These are phyloP conservation scores for Phalacrocorax brasilianus DNA, from an alignment of 2,113 vertebrate genomes.

Conservation along the genomic window DNA sequence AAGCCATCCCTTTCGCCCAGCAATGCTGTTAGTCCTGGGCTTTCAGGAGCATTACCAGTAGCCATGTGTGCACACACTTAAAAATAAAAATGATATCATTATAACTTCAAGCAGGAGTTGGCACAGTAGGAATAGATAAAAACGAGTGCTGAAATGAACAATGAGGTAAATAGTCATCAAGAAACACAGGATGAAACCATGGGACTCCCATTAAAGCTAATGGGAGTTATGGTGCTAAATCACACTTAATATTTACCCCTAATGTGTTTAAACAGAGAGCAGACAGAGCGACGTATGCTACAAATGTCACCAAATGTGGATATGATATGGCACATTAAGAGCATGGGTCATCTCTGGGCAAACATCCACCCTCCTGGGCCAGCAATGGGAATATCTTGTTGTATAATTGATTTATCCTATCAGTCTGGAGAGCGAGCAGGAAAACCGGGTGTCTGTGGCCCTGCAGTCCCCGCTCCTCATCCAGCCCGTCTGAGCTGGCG, in stretches of 20 bases:
- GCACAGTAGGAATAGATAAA: slow-evolving; percentile 65
- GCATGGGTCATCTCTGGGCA: slow-evolving; percentile 1
- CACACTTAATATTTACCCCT: slow-evolving; percentile 53
- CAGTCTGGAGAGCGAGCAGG: neutral
- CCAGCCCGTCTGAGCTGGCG: neutral
- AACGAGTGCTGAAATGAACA: neutral
- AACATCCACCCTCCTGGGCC: neutral
- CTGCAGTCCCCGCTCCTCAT: neutral
- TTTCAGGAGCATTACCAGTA: neutral
- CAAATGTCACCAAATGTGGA: slow-evolving; percentile 14
- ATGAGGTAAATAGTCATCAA: slow-evolving; percentile 65
- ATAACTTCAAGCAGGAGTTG: slow-evolving; percentile 60
- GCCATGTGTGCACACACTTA: neutral
- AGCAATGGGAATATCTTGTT: neutral
- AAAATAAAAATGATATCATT: slow-evolving; percentile 59
- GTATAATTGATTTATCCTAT: neutral
- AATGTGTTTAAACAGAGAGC: slow-evolving; percentile 35
- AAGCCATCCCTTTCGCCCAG: neutral
- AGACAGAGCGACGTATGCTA: slow-evolving; percentile 22
- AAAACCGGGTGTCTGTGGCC: neutral
- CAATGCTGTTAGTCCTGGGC: neutral
- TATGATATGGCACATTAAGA: neutral
- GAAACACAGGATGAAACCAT: slow-evolving; percentile 49
- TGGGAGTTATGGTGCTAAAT: slow-evolving; percentile 52
- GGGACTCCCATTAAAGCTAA: slow-evolving; percentile 62